Conservation (phyloP, 2,113 vertebrate genomes). For the Martes martes region DNA sequence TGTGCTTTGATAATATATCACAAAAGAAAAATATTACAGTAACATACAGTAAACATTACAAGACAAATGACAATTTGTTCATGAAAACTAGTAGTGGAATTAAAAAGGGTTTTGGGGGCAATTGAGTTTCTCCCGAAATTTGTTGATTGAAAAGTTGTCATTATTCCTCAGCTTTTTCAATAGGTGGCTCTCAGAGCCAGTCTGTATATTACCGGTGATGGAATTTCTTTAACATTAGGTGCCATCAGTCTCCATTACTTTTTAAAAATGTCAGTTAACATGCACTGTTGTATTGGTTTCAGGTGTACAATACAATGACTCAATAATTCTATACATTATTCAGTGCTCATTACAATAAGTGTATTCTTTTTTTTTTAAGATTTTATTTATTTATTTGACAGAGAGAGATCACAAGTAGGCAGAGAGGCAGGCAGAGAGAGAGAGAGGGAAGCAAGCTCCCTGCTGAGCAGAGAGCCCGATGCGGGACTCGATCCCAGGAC, state of each 20-base stretch:
- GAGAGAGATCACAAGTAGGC: too few relatives aligned
- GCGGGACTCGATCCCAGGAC: too few relatives aligned
- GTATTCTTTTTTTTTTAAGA: too few relatives aligned
- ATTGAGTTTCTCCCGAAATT: neutral
- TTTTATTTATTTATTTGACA: too few relatives aligned
- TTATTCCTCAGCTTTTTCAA: neutral
- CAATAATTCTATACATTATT: neutral
- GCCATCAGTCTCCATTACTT: neutral
- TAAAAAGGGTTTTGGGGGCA: neutral
- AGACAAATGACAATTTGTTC: neutral
- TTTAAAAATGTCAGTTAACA: neutral
- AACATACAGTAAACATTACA: slow-evolving; percentile 7
- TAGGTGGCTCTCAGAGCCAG: neutral
- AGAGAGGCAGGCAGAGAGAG: too few relatives aligned
- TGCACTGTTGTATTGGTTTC: neutral
- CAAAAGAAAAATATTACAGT: neutral
- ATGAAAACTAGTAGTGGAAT: neutral
- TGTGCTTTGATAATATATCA: neutral
- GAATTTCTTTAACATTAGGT: neutral
- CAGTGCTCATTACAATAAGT: too few relatives aligned
- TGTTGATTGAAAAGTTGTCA: neutral
- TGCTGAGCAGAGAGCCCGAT: too few relatives aligned
- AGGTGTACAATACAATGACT: neutral
- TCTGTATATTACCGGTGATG: neutral
- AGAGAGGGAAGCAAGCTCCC: too few relatives aligned